phyloP scores from a whole-genome alignment of 2,113 vertebrate species.

The Tylochromis polylepis region DNA sequence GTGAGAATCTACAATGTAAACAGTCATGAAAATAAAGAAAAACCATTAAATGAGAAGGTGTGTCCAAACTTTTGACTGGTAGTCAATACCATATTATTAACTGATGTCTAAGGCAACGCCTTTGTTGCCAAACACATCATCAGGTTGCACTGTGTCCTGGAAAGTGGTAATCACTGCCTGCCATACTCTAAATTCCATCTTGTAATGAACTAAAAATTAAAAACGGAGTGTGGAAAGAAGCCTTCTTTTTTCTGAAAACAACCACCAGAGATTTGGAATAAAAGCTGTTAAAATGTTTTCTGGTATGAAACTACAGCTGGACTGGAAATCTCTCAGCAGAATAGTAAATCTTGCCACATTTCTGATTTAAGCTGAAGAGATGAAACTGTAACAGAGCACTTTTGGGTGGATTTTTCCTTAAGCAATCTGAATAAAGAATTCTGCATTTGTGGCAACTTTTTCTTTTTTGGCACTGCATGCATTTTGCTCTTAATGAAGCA shows the following conservation, averaged over 20 bases:
- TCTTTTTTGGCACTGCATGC: constrained; percentile 15
- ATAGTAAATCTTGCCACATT: neutral
- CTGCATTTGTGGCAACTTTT: neutral
- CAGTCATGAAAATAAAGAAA: neutral
- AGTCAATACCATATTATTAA: neutral
- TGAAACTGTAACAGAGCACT: neutral
- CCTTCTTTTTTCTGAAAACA: neutral
- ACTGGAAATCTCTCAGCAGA: neutral
- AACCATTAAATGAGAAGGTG: neutral
- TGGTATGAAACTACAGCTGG: neutral
- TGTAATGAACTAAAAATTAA: neutral
- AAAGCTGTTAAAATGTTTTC: neutral
- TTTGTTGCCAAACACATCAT: neutral
- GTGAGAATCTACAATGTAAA: neutral
- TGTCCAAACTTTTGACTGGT: too few relatives aligned
- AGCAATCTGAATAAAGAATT: neutral
- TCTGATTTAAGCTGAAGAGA: neutral
- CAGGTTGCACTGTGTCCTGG: neutral
- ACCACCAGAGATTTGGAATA: neutral
- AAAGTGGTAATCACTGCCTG: neutral
- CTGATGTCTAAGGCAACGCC: neutral
- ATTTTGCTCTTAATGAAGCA: neutral
- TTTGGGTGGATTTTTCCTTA: constrained; percentile 41
- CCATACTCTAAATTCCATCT: neutral
- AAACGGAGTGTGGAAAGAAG: neutral